Percentiles rank a stretch among this genome's conserved stretches.
Evolutionary conservation across 2,888 invertebrate species (phyloP).

Genomic region (Cremastinae sp.): DNA sequence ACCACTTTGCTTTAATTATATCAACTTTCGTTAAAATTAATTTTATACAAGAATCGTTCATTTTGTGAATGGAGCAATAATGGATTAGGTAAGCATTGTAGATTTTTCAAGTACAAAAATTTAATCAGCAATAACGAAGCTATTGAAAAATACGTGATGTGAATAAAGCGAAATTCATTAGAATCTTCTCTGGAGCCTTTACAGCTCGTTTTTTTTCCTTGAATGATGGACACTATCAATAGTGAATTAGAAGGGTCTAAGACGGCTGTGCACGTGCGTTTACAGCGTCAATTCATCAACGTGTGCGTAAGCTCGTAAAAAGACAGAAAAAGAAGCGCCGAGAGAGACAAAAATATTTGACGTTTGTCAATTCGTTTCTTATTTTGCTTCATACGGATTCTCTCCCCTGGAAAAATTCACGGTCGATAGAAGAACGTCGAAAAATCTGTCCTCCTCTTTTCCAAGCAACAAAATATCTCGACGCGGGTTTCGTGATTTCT

Average conservation of each 20-base stretch:
- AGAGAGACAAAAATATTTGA: conserved; percentile 34
- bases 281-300: not conserved
- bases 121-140: not conserved
- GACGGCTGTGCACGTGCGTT: conserved; percentile 23
- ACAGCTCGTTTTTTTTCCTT: not conserved
- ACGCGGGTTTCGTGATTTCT: conserved; percentile 52
- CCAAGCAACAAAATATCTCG: conserved; percentile 33
- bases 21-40: no score
- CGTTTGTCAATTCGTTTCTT: conserved; percentile 51
- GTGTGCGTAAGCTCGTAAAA: conserved; percentile 25
- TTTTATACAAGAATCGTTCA: no score
- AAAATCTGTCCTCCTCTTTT: not conserved
- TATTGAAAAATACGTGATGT: not conserved
- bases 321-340: not conserved
- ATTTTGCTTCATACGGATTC: conserved; percentile 32
- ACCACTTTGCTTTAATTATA: no score
- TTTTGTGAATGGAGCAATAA: no score
- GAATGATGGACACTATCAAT: conserved; percentile 10
- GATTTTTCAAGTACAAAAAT: no score
- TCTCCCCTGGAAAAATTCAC: not conserved
- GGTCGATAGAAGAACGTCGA: no score
- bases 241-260: conserved; percentile 26
- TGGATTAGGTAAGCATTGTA: no score
- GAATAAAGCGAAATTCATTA: not conserved
- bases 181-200: not conserved